Evolutionary conservation across 37 sponge, comb jelly and placozoan species (phyloP).

Genomic region (Hexactinellida sp.): DNA sequence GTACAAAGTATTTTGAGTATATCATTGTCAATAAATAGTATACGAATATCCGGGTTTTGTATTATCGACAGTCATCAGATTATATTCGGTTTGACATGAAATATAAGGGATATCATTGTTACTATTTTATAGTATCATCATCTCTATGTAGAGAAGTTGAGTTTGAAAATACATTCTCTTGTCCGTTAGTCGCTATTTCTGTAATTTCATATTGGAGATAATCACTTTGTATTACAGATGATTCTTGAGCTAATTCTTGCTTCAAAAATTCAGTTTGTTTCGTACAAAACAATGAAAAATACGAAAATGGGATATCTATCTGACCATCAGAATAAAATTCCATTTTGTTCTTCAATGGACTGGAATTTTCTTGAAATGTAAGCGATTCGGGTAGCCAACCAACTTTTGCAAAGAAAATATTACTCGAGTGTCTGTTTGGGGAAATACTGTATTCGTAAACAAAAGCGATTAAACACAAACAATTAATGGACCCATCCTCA

Average conservation of each 20-base stretch:
- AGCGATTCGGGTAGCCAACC: background rate
- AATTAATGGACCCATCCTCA: background rate
- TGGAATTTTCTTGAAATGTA: background rate
- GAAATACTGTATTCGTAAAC: background rate
- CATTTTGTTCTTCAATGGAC: background rate
- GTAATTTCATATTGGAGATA: background rate
- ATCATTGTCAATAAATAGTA: background rate
- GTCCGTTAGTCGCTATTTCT: background rate
- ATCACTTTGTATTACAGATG: background rate
- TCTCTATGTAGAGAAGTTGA: background rate
- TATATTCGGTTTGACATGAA: background rate
- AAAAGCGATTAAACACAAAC: background rate
- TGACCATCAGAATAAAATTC: background rate
- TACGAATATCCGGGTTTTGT: background rate
- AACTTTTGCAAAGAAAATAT: background rate
- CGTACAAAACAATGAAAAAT: background rate
- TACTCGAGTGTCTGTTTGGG: background rate
- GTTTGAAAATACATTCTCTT: background rate
- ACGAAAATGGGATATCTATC: background rate
- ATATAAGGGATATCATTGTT: background rate
- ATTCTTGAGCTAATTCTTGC: background rate
- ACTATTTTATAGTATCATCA: background rate
- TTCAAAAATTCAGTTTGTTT: background rate
- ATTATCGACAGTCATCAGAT: background rate
- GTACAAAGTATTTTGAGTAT: background rate